These are phyloP conservation scores for Conops quadrifasciatus DNA, from an alignment of 2,888 invertebrate genomes.

Conservation along the genomic window DNA sequence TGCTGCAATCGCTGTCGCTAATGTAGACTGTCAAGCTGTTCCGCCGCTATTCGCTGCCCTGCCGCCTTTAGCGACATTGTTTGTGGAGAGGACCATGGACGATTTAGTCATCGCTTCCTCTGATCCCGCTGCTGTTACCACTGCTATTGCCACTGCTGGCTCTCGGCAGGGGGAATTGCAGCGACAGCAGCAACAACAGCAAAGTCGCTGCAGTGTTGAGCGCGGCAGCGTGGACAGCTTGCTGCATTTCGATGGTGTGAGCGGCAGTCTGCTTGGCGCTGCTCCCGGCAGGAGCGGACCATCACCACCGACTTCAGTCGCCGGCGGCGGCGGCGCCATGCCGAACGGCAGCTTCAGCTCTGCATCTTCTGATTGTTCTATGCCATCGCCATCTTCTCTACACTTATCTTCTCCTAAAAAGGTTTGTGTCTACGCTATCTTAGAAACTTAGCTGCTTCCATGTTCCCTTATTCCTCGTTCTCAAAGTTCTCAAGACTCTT, in stretches of 20 bases:
- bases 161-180: background rate
- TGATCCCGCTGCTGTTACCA: no score
- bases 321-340: constrained; percentile 54
- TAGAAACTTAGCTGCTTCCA: constrained; percentile 35
- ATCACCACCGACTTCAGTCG: constrained; percentile 44
- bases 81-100: background rate
- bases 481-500: background rate
- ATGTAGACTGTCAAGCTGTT: background rate
- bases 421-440: constrained; percentile 63
- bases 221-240: constrained; percentile 39
- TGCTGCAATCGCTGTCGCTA: constrained; percentile 30
- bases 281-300: constrained; percentile 46
- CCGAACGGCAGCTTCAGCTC: constrained; percentile 63
- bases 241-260: constrained; percentile 29
- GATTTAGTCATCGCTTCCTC: background rate
- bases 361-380: constrained; percentile 66
- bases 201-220: constrained; percentile 12
- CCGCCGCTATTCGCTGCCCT: constrained; percentile 9
- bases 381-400: constrained; percentile 66
- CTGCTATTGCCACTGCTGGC: background rate
- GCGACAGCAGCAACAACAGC: constrained; percentile 17
- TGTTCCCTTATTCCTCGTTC: constrained; percentile 24
- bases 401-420: constrained; percentile 66
- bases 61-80: constrained; percentile 15
- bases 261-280: constrained; percentile 44